Conservation (phyloP, 2,888 invertebrate genomes). For the Leistus spinibarbis region DNA sequence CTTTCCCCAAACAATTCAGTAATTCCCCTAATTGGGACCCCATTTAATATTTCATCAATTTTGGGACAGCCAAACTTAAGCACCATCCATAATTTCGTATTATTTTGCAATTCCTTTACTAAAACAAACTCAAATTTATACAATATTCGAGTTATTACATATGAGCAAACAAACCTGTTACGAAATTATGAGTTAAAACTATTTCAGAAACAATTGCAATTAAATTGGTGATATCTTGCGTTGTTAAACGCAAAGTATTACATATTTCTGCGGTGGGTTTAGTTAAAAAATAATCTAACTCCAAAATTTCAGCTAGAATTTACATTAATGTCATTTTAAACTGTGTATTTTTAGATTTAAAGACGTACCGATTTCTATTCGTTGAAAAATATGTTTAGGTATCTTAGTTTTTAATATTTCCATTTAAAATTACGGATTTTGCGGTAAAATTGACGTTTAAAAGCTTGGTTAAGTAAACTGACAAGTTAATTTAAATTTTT, state of each 20-base stretch:
- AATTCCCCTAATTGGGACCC: conserved; percentile 70
- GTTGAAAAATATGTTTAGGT: conserved; percentile 20
- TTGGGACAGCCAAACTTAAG: conserved; percentile 63
- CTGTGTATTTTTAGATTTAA: neutral
- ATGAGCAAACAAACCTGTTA: neutral
- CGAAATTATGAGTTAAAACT: conserved; percentile 18
- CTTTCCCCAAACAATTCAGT: conserved; percentile 83
- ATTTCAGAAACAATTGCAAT: conserved; percentile 13
- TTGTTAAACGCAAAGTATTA: conserved; percentile 16
- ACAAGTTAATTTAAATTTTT: neutral
- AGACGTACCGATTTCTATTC: conserved; percentile 20
- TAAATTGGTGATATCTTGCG: conserved; percentile 12
- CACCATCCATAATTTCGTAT: conserved; percentile 41
- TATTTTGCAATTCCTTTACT: conserved; percentile 4
- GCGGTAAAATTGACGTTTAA: neutral
- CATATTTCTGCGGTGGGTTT: conserved; percentile 23
- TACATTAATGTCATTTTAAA: neutral
- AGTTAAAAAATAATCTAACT: conserved; percentile 21
- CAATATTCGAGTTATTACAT: neutral
- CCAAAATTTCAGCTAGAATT: conserved; percentile 24
- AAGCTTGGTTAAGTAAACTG: neutral
- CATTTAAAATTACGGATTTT: neutral
- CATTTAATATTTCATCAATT: conserved; percentile 66
- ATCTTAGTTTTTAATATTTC: conserved; percentile 32
- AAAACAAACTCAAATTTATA: neutral